Evolutionary conservation across 2,888 invertebrate species (phyloP), one percentile per base, ranked within the genome.

Genomic region (Plemyria rubiginata): DNA sequence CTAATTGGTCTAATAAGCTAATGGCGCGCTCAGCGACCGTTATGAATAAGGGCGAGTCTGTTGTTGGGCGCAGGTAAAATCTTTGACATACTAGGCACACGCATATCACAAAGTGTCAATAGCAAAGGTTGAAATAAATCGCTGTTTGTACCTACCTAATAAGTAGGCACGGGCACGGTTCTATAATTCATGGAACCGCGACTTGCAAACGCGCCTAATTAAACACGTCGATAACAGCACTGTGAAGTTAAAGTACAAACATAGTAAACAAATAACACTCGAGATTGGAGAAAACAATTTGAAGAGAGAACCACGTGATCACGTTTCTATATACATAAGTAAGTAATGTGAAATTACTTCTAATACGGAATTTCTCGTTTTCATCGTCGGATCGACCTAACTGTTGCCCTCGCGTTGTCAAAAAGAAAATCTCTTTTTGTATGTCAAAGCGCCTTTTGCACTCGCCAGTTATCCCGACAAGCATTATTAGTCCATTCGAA

Each of bases 201-300:
- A 60, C 54, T 50, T n/a, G 49, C 43, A 32, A 41, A 54, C 54
- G 43, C 36, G 36, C 43, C 36, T 49, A 43, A 50, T 43, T 43
- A 32, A 54, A 54, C n/a, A 13, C 32, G 32, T 49, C 48, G 32
- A 49, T 49, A 60, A 54, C 49, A 49, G 48, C 29, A 54, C 40
- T 41, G 15, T 48, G 13, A 50, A 54, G 54, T 41, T 32, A 16
- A 50, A 32, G 32, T 43, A 58, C 36, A 45, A 2, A 22, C 2
- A 54, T 32, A 38, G 36, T 45, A 45, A 32, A 54, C 45, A 54
- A 32, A 29, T 13, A 11, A 8, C 22, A 53, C n/a, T 28, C 6
- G n/a, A 4, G 9, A 53, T 28, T 40, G 4, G 32, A 13, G 15
- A n/a, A 49, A 29, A 29, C 13, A 49, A 13, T 11, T 32, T 11